A percentile compares a stretch with the other conserved stretches of the same genome.
phyloP scores from a whole-genome alignment of 2,888 invertebrate genomes.

The Brachynemurus nebulosus region DNA sequence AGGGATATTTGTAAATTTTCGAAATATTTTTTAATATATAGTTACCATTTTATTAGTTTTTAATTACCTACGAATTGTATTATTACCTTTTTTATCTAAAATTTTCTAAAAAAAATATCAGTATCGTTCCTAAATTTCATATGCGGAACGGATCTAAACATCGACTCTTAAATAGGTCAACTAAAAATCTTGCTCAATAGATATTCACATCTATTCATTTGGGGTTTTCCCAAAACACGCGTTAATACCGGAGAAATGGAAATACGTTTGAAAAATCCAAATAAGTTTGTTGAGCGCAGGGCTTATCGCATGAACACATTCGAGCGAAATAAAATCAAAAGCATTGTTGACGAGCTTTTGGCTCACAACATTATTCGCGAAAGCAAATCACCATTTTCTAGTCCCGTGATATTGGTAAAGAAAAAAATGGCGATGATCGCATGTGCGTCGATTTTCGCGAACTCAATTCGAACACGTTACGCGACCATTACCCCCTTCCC shows the following conservation, averaged over 20 bases:
- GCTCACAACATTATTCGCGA: conserved; percentile 15
- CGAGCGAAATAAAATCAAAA: conserved; percentile 11
- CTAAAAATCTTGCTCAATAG: no score
- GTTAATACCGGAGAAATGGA: conserved; percentile 14
- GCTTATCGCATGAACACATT: conserved; percentile 12
- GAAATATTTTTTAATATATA: no score
- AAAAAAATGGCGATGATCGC: conserved; percentile 17
- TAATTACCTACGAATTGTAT: no score
- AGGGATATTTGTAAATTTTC: no score
- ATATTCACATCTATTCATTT: conserved; percentile 11
- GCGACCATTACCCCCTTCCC: conserved; percentile 20
- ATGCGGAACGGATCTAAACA: no score
- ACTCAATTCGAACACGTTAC: conserved; percentile 18
- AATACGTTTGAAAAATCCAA: conserved; percentile 14
- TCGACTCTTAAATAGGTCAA: no score
- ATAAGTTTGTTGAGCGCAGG: conserved; percentile 12
- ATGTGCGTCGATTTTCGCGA: conserved; percentile 18
- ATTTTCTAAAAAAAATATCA: no score
- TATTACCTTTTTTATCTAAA: no score
- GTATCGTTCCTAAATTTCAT: no score
- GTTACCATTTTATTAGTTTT: no score
- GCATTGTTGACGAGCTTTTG: conserved; percentile 11
- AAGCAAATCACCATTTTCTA: conserved; percentile 17
- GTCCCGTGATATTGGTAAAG: conserved; percentile 17
- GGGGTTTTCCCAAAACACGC: conserved; percentile 9